These are phyloP conservation scores for Lutjanus argentimaculatus DNA, from an alignment of 2,797 vertebrate genomes.

Conservation along the genomic window DNA sequence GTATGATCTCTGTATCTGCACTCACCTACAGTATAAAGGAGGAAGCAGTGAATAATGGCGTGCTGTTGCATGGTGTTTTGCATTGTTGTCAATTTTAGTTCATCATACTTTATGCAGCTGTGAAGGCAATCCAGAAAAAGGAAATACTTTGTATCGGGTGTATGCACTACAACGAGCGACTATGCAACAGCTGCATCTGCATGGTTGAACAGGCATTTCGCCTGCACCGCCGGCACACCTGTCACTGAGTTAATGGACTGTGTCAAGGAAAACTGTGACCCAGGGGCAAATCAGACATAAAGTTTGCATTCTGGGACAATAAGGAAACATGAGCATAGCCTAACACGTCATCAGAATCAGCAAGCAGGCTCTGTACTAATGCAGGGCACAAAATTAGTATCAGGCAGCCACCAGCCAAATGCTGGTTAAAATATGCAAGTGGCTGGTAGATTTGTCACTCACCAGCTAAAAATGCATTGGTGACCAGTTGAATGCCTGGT, in stretches of 20 bases:
- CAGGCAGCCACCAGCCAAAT: too few species aligned
- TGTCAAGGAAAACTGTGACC: constrained; percentile 9
- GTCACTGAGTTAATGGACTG: constrained; percentile 18
- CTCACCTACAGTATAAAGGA: not conserved
- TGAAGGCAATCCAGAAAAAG: constrained; percentile 14
- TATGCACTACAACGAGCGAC: not conserved
- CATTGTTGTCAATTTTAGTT: not conserved
- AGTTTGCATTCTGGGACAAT: not conserved
- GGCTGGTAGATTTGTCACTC: too few species aligned
- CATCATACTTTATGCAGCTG: not conserved
- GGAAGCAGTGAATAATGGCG: not conserved
- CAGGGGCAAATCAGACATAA: not conserved
- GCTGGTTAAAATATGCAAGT: too few species aligned
- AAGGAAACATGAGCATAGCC: not conserved
- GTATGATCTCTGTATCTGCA: not conserved
- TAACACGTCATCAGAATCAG: not conserved
- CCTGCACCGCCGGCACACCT: constrained; percentile 37
- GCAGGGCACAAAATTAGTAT: too few species aligned
- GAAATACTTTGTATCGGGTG: not conserved
- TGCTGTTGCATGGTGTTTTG: not conserved
- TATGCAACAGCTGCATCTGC: constrained; percentile 25
- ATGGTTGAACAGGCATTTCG: not conserved
- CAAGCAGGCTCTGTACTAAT: not conserved
- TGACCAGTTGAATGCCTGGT: too few species aligned
- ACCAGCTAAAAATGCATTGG: too few species aligned